Base-by-base conservation (phyloP, 2,888 invertebrate genomes). In the Rhopalosiphum nymphaeae region DNA sequence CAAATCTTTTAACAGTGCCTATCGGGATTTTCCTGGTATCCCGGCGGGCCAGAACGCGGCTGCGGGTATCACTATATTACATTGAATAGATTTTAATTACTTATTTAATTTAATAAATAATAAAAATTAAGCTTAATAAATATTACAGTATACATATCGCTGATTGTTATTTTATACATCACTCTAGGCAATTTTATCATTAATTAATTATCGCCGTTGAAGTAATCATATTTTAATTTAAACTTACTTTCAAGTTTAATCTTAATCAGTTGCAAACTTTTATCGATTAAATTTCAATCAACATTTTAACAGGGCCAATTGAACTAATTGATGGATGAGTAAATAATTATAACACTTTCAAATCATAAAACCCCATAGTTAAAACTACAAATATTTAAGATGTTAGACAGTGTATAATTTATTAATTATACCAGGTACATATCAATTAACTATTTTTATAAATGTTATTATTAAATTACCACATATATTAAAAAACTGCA, bases 181-280 rank as follows among this genome's bases (percentile, higher is more conserved):
- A 78, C 36, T 78, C n/a, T 78, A 5, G n/a, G 10, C 5, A 78
- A 78, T 78, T 78, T 78, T 21, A 78, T 78, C 16, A 36, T n/a
- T 36, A n/a, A 78, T 78, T 78, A 78, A 78, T 78, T 67, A 78
- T 89, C n/a, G 3, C 4, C 36, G n/a, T 49, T 49, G n/a, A 87
- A 49, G 21, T 36, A 88, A 88, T n/a, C 10, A 88, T 78, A 78
- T 78, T 78, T 78, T 78, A 78, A 78, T 78, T 78, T 78, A 78
- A 78, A 78, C 67, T 78, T 21, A 36, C 36, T 36, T 78, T 36
- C 11, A 67, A n/a, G 16, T 78, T 78, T 78, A 36, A 78, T 36
- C 36, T 36, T 36, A 78, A 78, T 78, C 67, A 78, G 67, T 78
- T 67, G 7, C 16, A 67, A 67, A 67, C n/a, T 67, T 78, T 78